Percentiles rank a stretch among this genome's conserved stretches.
Evolutionary conservation across 2,888 invertebrate genomes (phyloP).

Genomic region (Bedellia somnulentella): DNA sequence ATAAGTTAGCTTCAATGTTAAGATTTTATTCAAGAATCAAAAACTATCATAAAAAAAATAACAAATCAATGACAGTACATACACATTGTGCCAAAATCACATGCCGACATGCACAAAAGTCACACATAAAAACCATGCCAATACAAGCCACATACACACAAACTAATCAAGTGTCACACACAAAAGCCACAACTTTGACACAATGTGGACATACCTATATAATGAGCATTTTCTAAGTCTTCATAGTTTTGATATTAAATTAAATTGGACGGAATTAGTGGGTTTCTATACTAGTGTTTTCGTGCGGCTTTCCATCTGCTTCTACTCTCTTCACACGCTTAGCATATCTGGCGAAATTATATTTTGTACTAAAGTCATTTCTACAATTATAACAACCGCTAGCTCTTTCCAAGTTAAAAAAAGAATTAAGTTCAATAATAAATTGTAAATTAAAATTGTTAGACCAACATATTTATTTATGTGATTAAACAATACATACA

Average conservation of each 20-base stretch:
- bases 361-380: too few species aligned
- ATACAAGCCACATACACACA: slow-evolving; percentile 12
- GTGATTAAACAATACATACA: too few species aligned
- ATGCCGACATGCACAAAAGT: slow-evolving; percentile 29
- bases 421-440: too few species aligned
- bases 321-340: slow-evolving; percentile 31
- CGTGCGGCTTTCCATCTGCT: slow-evolving; percentile 38
- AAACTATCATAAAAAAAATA: too few species aligned
- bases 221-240: slow-evolving; percentile 9
- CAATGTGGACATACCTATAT: slow-evolving; percentile 55
- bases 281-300: slow-evolving; percentile 29
- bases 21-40: too few species aligned
- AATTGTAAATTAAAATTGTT: too few species aligned
- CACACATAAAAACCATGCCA: slow-evolving; percentile 7
- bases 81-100: slow-evolving; percentile 38
- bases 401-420: too few species aligned
- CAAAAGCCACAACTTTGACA: slow-evolving; percentile 16
- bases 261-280: slow-evolving; percentile 24
- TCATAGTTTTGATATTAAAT: slow-evolving; percentile 18
- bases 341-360: slow-evolving; percentile 45
- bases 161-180: slow-evolving; percentile 11
- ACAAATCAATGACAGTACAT: too few species aligned
- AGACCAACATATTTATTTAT: too few species aligned
- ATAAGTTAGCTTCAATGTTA: too few species aligned
- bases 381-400: too few species aligned